Evolutionary conservation across 2,888 invertebrate genomes (phyloP), one percentile per base, ranked within the genome.

Genomic region (Coleophora deauratella): DNA sequence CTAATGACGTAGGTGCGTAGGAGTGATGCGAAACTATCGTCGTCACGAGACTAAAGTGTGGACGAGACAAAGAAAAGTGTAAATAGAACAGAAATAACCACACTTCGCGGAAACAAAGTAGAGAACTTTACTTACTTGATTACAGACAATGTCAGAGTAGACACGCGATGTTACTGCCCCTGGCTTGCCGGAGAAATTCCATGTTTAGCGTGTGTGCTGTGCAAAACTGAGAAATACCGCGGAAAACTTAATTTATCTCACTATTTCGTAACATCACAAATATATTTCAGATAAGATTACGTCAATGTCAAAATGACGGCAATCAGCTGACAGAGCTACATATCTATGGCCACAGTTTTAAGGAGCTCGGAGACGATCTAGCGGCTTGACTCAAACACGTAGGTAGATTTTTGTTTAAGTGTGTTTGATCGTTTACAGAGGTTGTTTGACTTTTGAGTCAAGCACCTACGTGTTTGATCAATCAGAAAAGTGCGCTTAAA

Each of bases 191-290:
- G 38, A 45, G 49, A 4, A 6, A 44, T 35, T 50, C 46, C 39
- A 45, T 41, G 41, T 46, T 51, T 44, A 50, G 42, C 57, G 63
- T 59, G 41, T 57, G 55, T 41, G 47, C 42, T 40, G 45, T 42
- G 38, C 39, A 49, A 41, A 47, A 49, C 52, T 55, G 53, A 49
- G 55, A 52, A 55, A 55, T 45, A 41, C 45, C 39, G 50, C 42
- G 49, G 59, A 58, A 64, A 58, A 59, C 46, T 50, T 55, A 50
- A 54, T 44, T 54, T 52, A 52, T 57, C 52, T 45, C 59, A 52
- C 51, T 53, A 55, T 77, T 75, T 78, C 76, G 75, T 77, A 77
- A 75, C 41, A 41, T 54, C 48, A 42, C 21, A 21, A 21, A 21
- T 21, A 6, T 21, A 6, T 21, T 21, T 21, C 21, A 6, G 21